Evolutionary conservation across 1,140 invertebrate genomes (phyloP).

Genomic region (Bombus fervidus): DNA sequence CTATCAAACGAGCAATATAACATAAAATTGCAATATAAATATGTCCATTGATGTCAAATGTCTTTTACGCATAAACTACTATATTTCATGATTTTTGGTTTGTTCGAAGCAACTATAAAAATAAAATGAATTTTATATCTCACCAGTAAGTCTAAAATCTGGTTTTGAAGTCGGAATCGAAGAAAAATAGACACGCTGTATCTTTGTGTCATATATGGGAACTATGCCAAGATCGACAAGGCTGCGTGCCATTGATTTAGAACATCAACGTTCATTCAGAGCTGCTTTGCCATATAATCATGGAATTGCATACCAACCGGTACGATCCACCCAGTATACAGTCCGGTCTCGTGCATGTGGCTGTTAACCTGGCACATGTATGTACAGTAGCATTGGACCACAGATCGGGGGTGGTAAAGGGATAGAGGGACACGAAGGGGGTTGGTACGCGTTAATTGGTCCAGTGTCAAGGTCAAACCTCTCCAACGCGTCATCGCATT

Average conservation of each 20-base stretch:
- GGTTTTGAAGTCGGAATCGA: accelerated
- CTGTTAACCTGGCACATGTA: slow-evolving; percentile 70
- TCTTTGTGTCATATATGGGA: not conserved
- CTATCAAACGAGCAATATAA: not conserved
- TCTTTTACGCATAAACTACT: not conserved
- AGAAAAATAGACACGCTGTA: not conserved
- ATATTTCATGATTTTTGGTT: not conserved
- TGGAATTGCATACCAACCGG: slow-evolving; percentile 63
- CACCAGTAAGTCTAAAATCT: not conserved
- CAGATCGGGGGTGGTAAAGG: slow-evolving; percentile 54
- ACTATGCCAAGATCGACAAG: slow-evolving; percentile 35
- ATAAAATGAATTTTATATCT: not conserved
- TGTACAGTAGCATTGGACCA: slow-evolving; percentile 78
- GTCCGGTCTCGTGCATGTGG: slow-evolving; percentile 58
- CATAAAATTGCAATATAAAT: not conserved
- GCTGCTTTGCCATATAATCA: slow-evolving; percentile 52
- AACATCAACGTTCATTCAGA: slow-evolving; percentile 39
- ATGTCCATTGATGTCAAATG: not conserved
- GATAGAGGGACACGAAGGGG: slow-evolving; percentile 67
- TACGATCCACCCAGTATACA: slow-evolving; percentile 71
- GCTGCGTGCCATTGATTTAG: slow-evolving; percentile 43
- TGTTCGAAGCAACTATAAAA: not conserved
- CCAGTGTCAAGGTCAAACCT: slow-evolving; percentile 82
- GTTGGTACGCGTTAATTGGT: slow-evolving; percentile 81
- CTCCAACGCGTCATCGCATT: slow-evolving; percentile 80